These are phyloP conservation scores for Peromyscus eremicus DNA, from an alignment of 2,797 vertebrate species.

Conservation along the genomic window DNA sequence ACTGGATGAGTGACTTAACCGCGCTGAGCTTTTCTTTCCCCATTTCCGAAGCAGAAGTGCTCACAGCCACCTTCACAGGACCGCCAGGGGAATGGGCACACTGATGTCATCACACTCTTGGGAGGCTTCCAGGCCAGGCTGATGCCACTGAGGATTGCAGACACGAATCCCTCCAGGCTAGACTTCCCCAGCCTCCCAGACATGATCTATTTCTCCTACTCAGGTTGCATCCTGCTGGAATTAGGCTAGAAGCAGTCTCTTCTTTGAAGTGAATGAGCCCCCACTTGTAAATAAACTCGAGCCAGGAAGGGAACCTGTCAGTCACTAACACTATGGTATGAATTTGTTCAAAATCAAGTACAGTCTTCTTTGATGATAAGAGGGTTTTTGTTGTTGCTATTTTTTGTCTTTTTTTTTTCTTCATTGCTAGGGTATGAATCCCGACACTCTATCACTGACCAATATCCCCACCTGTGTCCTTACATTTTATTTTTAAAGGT, in stretches of 20 bases:
- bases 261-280: background rate
- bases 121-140: background rate
- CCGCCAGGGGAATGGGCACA: background rate
- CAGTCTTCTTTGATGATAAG: background rate
- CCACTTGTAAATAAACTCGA: background rate
- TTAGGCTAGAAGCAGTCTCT: background rate
- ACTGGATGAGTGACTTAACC: background rate
- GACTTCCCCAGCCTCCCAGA: background rate
- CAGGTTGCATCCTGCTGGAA: background rate
- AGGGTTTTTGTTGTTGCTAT: background rate
- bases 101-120: background rate
- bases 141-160: background rate
- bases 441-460: background rate
- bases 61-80: background rate
- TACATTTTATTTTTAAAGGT: background rate
- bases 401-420: background rate
- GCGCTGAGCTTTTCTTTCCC: background rate
- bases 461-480: background rate
- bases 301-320: background rate
- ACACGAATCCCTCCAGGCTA: background rate
- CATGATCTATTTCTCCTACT: background rate
- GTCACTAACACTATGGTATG: background rate
- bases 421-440: background rate
- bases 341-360: background rate
- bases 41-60: background rate